Evolutionary conservation across 2,797 vertebrate genomes (phyloP).

Genomic region (Molossus alvarezi): DNA sequence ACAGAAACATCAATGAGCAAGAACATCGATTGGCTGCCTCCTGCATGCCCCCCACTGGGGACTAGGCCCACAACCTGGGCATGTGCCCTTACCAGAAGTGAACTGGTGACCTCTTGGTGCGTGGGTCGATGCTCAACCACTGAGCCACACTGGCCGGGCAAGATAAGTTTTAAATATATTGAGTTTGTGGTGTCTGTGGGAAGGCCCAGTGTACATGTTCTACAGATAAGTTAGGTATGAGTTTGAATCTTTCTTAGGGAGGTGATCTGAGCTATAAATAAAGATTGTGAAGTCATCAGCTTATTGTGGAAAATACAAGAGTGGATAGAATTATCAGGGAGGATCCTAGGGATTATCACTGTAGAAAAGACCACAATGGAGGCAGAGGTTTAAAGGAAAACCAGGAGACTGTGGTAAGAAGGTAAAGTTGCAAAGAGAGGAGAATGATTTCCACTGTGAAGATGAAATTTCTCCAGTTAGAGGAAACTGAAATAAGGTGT

Average conservation of each 20-base stretch:
- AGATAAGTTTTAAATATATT: constrained; percentile 43
- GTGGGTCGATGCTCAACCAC: too few relatives aligned
- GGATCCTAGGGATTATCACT: not conserved
- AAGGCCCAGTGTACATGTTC: not conserved
- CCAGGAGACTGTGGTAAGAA: not conserved
- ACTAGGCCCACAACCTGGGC: too few relatives aligned
- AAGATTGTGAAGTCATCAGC: not conserved
- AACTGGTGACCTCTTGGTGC: too few relatives aligned
- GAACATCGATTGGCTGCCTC: too few relatives aligned
- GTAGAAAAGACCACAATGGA: not conserved
- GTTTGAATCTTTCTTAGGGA: constrained; percentile 22
- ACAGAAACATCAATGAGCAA: too few relatives aligned
- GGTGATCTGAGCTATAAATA: not conserved
- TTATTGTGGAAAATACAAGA: not conserved
- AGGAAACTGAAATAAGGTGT: not conserved
- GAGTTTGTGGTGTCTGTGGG: not conserved
- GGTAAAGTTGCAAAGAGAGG: not conserved
- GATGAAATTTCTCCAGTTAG: not conserved
- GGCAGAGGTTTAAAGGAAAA: not conserved
- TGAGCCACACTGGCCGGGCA: too few relatives aligned
- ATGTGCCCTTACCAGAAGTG: too few relatives aligned
- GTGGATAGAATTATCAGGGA: not conserved
- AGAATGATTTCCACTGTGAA: not conserved
- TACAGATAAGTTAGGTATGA: constrained; percentile 3
- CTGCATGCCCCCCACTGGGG: too few relatives aligned